These are phyloP conservation scores for Orius insidiosus DNA, from an alignment of 1,140 invertebrate species.

Conservation along the genomic window DNA sequence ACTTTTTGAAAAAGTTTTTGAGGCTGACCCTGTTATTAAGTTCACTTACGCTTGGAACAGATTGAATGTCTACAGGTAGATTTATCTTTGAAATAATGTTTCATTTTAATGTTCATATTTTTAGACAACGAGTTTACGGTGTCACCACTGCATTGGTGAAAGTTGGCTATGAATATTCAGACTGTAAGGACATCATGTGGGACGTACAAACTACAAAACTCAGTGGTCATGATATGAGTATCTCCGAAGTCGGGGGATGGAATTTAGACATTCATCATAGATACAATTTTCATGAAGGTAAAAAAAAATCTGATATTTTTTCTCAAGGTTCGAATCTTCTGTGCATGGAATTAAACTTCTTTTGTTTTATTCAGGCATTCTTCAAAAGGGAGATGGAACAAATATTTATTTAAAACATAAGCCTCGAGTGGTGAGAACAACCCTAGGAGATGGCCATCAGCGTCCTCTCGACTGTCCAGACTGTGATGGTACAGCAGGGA, in stretches of 20 bases:
- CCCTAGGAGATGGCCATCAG: constrained; percentile 83
- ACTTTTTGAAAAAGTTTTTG: constrained; percentile 79
- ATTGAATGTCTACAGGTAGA: constrained; percentile 68
- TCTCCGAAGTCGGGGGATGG: constrained; percentile 91
- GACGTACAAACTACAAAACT: constrained; percentile 86
- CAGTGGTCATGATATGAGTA: constrained; percentile 89
- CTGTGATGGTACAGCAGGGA: constrained; percentile 56
- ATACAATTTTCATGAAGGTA: constrained; percentile 94
- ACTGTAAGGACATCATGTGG: constrained; percentile 88
- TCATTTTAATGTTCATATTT: constrained; percentile 6
- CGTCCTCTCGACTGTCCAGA: constrained; percentile 62
- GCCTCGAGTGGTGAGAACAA: constrained; percentile 75
- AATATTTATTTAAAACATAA: constrained; percentile 92
- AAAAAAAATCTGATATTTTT: constrained; percentile 4
- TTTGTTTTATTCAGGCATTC: constrained; percentile 43
- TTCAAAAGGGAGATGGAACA: constrained; percentile 93
- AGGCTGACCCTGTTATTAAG: constrained; percentile 88
- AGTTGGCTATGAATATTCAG: constrained; percentile 88
- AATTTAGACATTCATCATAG: constrained; percentile 93
- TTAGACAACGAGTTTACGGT: constrained; percentile 76
- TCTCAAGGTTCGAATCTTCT: too few relatives aligned
- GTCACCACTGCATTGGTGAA: constrained; percentile 81
- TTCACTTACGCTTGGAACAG: constrained; percentile 95
- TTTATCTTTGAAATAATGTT: constrained; percentile 10
- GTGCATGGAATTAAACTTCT: not conserved